These are phyloP conservation scores for Lucilia sericata DNA, from an alignment of 1,140 invertebrate genomes.

Conservation along the genomic window DNA sequence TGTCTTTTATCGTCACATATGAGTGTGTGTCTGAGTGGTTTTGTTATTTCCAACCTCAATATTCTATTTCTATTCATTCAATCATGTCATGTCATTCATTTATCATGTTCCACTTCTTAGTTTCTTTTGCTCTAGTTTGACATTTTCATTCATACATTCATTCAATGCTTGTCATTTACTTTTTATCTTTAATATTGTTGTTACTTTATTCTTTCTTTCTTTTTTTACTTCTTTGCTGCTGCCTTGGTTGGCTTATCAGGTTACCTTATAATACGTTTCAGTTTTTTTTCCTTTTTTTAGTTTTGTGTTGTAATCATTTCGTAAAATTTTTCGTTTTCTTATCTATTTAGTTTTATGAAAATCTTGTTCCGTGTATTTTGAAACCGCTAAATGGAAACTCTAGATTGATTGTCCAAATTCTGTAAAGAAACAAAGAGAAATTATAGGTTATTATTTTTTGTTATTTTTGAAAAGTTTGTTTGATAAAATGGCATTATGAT, in stretches of 20 bases:
- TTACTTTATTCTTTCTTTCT: not conserved
- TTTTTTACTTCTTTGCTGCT: not conserved
- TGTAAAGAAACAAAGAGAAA: conserved; percentile 15
- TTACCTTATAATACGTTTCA: not conserved
- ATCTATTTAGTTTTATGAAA: conserved; percentile 12
- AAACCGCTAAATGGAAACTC: conserved; percentile 35
- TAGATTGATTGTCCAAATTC: conserved; percentile 42
- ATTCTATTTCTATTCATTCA: not conserved
- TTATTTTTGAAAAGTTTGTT: too few relatives aligned
- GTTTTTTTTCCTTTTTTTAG: not conserved
- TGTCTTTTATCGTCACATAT: not conserved
- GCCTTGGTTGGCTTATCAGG: too few relatives aligned
- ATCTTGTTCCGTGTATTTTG: conserved; percentile 37
- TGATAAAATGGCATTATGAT: too few relatives aligned
- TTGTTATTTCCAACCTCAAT: not conserved
- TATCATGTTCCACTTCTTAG: not conserved
- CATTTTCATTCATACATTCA: not conserved
- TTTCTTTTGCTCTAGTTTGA: not conserved
- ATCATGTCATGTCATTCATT: not conserved
- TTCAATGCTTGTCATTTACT: not conserved
- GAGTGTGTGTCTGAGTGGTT: not conserved
- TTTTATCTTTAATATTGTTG: not conserved
- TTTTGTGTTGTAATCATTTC: not conserved
- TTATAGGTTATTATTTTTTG: too few relatives aligned
- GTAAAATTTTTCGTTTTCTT: not conserved